Evolutionary conservation across 2,797 vertebrate genomes (phyloP).

Genomic region (Anguilla anguilla): DNA sequence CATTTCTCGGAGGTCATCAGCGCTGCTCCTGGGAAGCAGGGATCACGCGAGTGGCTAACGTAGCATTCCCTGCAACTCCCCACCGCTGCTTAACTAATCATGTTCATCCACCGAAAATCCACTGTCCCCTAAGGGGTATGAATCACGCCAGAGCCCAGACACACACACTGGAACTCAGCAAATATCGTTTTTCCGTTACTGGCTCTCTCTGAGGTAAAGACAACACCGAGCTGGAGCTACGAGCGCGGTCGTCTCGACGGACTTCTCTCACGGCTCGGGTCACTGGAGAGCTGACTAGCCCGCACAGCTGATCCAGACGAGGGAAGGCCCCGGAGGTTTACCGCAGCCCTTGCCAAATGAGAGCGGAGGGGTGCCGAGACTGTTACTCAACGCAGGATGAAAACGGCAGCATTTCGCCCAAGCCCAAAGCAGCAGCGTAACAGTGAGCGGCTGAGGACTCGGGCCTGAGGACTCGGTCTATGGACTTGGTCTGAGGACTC

Average conservation of each 20-base stretch:
- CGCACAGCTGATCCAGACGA: background rate
- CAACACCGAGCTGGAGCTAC: background rate
- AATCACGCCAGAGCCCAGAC: background rate
- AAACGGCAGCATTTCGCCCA: background rate
- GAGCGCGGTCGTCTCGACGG: background rate
- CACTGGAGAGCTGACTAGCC: background rate
- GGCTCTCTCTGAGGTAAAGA: background rate
- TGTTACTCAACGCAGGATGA: background rate
- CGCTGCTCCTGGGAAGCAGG: background rate
- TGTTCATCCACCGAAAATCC: background rate
- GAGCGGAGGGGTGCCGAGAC: background rate
- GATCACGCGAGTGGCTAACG: background rate
- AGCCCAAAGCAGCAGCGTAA: background rate
- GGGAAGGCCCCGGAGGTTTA: background rate
- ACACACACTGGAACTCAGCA: background rate
- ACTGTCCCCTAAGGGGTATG: background rate
- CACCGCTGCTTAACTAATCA: background rate
- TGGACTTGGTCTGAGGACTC: background rate
- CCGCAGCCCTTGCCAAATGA: background rate
- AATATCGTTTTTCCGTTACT: background rate
- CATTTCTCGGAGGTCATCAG: background rate
- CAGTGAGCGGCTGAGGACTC: background rate
- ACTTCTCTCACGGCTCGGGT: background rate
- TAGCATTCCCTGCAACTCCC: background rate
- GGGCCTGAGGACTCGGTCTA: too few relatives aligned